These are phyloP conservation scores for Fukomys damarensis DNA, from an alignment of 2,113 vertebrate genomes.

Conservation along the genomic window DNA sequence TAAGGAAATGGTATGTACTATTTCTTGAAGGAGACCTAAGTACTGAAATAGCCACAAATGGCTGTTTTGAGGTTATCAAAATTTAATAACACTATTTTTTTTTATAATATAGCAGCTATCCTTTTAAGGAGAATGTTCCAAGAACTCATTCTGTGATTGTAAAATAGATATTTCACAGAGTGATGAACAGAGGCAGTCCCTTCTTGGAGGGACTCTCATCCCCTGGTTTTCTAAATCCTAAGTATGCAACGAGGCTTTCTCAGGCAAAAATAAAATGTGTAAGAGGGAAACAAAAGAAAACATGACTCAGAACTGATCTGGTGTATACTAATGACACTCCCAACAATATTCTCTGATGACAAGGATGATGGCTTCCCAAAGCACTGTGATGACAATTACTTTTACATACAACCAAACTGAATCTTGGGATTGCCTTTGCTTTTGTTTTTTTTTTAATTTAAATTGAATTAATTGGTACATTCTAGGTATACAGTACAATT, in stretches of 20 bases:
- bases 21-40: constrained; percentile 60
- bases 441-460: too few relatives aligned
- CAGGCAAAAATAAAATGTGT: not conserved
- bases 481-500: too few relatives aligned
- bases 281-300: not conserved
- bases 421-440: not conserved
- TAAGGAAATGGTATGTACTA: constrained; percentile 19
- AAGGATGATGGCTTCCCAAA: not conserved
- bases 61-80: constrained; percentile 76
- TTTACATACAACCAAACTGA: not conserved
- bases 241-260: not conserved
- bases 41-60: constrained; percentile 72
- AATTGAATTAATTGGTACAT: too few relatives aligned
- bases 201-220: not conserved
- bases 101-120: constrained; percentile 23
- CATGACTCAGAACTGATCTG: not conserved
- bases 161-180: constrained; percentile 48
- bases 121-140: constrained; percentile 63
- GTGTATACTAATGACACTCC: not conserved
- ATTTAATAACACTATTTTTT: constrained; percentile 75
- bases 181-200: not conserved
- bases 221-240: not conserved
- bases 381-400: not conserved
- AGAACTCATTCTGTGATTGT: constrained; percentile 68
- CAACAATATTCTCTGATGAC: not conserved